A percentile compares a stretch with the other conserved stretches of the same genome.
Conservation (phyloP, 2,797 vertebrate genomes). For the Stomatorhinus walkeri region DNA sequence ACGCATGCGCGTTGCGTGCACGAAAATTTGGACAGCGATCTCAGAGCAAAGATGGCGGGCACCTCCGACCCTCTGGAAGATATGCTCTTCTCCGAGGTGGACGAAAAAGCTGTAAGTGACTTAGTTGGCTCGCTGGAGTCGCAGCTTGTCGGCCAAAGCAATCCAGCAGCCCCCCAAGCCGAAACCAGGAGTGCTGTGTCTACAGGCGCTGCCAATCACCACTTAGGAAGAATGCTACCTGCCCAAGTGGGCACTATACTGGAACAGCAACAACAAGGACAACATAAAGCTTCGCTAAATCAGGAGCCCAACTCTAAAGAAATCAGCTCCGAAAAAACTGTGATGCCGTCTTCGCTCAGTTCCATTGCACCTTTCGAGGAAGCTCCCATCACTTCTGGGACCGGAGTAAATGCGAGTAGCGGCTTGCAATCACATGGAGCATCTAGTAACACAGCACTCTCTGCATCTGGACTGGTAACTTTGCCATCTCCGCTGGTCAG, state of each 20-base stretch:
- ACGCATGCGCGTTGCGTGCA: constrained; percentile 62
- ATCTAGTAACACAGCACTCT: constrained; percentile 56
- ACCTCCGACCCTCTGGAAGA: constrained; percentile 70
- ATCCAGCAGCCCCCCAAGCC: constrained; percentile 46
- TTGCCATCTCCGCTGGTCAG: constrained; percentile 51
- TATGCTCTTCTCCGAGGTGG: constrained; percentile 83
- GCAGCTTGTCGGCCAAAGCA: constrained; percentile 66
- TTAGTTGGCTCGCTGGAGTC: constrained; percentile 77
- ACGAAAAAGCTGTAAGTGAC: constrained; percentile 80
- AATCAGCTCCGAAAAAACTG: constrained; percentile 49
- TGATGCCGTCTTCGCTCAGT: constrained; percentile 40
- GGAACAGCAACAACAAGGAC: constrained; percentile 51
- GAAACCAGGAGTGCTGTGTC: constrained; percentile 58
- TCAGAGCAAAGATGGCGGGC: constrained; percentile 68
- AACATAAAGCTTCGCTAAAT: constrained; percentile 55
- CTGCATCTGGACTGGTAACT: constrained; percentile 60
- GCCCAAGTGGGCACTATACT: constrained; percentile 60
- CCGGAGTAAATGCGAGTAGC: constrained; percentile 55
- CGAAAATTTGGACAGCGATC: constrained; percentile 53
- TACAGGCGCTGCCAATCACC: constrained; percentile 58
- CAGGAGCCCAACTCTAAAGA: constrained; percentile 57
- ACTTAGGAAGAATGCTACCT: constrained; percentile 63
- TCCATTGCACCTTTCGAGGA: constrained; percentile 37
- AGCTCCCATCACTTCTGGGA: constrained; percentile 38
- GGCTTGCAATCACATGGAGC: constrained; percentile 64